Evolutionary conservation across 2,888 invertebrate genomes (phyloP).

Genomic region (Acronicta psi): DNA sequence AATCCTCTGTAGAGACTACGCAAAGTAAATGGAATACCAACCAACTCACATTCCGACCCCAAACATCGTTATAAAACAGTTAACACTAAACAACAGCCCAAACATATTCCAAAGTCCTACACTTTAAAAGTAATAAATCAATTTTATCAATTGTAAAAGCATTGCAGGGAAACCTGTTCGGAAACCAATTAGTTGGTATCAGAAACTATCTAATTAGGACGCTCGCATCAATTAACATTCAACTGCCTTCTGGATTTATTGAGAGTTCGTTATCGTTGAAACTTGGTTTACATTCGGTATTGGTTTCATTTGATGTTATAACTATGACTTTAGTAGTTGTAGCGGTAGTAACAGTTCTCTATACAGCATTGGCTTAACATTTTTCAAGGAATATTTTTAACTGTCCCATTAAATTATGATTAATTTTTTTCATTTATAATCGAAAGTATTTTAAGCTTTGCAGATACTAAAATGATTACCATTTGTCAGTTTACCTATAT

Average conservation of each 20-base stretch:
- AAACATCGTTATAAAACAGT: conserved; percentile 40
- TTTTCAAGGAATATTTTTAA: too few relatives aligned
- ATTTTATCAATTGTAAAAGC: conserved; percentile 49
- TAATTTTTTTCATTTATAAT: too few relatives aligned
- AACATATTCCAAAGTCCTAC: conserved; percentile 28
- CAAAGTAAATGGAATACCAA: too few relatives aligned
- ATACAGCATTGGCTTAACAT: too few relatives aligned
- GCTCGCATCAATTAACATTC: conserved; percentile 57
- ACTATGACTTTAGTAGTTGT: conserved; percentile 1
- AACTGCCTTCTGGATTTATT: conserved; percentile 46
- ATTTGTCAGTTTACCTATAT: too few relatives aligned
- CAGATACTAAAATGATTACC: too few relatives aligned
- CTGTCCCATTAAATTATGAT: too few relatives aligned
- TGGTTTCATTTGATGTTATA: conserved; percentile 7
- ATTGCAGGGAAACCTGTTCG: conserved; percentile 58
- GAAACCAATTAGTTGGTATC: conserved; percentile 68
- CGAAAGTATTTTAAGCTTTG: too few relatives aligned
- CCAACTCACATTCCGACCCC: background rate
- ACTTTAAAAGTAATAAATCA: conserved; percentile 48
- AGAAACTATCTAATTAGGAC: conserved; percentile 62
- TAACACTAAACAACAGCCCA: conserved; percentile 40
- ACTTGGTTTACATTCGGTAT: conserved; percentile 27
- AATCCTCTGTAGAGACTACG: too few relatives aligned
- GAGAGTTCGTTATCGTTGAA: conserved; percentile 40
- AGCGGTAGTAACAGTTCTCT: too few relatives aligned